phyloP scores from a whole-genome alignment of 2,113 vertebrate genomes.

The Empidonax traillii region DNA sequence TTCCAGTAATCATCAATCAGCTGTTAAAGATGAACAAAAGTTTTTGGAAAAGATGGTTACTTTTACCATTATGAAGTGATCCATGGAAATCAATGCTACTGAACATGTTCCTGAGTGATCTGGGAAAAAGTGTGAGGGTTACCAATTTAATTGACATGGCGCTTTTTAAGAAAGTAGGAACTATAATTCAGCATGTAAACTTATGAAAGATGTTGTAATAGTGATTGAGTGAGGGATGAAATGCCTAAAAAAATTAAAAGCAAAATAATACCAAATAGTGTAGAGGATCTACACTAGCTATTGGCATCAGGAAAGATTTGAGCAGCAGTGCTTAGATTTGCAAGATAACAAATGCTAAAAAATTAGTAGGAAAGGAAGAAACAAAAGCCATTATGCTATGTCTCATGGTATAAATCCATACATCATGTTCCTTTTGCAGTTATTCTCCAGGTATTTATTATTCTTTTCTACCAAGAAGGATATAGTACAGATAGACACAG shows the following conservation, averaged over 20 bases:
- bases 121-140: background rate
- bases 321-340: background rate
- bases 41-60: background rate
- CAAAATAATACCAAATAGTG: background rate
- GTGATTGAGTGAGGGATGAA: background rate
- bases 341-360: background rate
- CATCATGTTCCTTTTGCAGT: background rate
- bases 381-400: background rate
- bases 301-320: background rate
- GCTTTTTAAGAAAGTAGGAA: background rate
- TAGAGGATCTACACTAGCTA: background rate
- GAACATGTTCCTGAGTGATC: background rate
- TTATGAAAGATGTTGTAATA: background rate
- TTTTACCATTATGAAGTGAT: background rate
- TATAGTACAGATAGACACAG: background rate
- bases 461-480: background rate
- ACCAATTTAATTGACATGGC: background rate
- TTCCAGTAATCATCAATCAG: background rate
- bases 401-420: background rate
- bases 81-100: background rate
- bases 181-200: background rate
- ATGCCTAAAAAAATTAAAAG: background rate
- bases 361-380: background rate
- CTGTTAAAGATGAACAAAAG: background rate
- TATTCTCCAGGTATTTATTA: background rate